Base-by-base conservation (phyloP, 2,797 vertebrate genomes). In the Manis crassicaudata region DNA sequence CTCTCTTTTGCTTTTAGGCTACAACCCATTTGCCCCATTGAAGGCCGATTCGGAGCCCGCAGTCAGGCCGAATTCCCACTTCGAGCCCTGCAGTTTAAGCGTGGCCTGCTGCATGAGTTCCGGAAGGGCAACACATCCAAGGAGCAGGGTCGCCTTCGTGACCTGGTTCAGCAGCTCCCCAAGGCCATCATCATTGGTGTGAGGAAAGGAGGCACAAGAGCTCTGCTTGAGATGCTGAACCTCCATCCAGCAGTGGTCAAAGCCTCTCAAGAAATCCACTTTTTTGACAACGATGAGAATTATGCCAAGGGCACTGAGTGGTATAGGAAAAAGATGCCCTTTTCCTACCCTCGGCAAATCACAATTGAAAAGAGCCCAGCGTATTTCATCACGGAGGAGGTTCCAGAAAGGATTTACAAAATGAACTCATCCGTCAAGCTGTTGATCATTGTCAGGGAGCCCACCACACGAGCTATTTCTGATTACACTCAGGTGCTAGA, bases 371-470 rank as follows among this genome's bases (percentile, higher is more conserved):
- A 99, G 98, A 99, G 99, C 97, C 99, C 99, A 0, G 99, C 99
- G 0, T 99, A 99, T 98, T 99, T 99, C 97, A 99, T 99, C 98
- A 99, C 99, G 0, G 99, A 99, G 98, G 99, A 99, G 98, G 99
- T 99, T 97, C 99, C 99, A 3, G 99, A 99, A 98, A 99, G 99
- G 98, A 99, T 99, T 98, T 99, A 99, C 98, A 99, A 99, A 98
- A 99, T 99, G 99, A 99, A 99, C 98, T 99, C 99, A 70, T 99
- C 99, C 98, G 99, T 99, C 98, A 99, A 99, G 98, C 98, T 99
- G 98, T 97, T 99, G 98, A 99, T 99, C 98, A 99, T 99, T 90
- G 99, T 99, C 97, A 99, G 99, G 67, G 99, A 99, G 97, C 99
- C 99, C 90, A 99, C 99, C 94, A 99, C 99, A 95, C 99, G 99